These are phyloP conservation scores for Semicossyphus pulcher DNA, from an alignment of 2,113 vertebrate genomes.

Conservation along the genomic window DNA sequence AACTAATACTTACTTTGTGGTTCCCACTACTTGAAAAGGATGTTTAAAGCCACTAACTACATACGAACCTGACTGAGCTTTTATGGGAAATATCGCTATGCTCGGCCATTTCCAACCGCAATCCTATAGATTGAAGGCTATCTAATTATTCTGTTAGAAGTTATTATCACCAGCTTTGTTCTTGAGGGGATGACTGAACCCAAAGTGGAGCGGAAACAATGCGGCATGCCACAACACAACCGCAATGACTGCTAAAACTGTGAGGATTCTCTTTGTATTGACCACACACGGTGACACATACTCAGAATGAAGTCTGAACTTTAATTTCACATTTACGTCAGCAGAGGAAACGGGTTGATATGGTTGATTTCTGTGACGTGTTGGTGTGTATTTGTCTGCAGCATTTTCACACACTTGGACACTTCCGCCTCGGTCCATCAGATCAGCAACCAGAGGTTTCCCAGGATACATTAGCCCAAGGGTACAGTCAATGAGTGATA, in stretches of 20 bases:
- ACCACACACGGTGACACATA: constrained; percentile 43
- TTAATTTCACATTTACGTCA: constrained; percentile 42
- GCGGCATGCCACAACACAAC: constrained; percentile 48
- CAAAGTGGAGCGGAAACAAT: constrained; percentile 52
- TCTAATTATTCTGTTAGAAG: constrained; percentile 19
- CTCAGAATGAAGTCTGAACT: constrained; percentile 29
- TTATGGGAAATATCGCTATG: constrained; percentile 57
- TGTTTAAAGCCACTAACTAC: constrained; percentile 70
- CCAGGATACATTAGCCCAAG: constrained; percentile 45
- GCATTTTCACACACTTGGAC: not conserved
- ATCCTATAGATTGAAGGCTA: constrained; percentile 55
- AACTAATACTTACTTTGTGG: constrained; percentile 68
- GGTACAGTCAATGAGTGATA: constrained; percentile 43
- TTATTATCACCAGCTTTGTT: constrained; percentile 58
- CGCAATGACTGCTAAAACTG: constrained; percentile 22
- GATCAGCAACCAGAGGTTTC: constrained; percentile 33
- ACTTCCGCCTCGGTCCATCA: constrained; percentile 16
- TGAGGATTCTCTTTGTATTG: constrained; percentile 33
- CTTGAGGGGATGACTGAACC: constrained; percentile 30
- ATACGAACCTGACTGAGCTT: constrained; percentile 45
- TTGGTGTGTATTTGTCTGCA: not conserved
- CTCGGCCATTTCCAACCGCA: constrained; percentile 54
- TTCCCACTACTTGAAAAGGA: constrained; percentile 57
- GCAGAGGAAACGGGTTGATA: constrained; percentile 12
- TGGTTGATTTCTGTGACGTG: constrained; percentile 16